Base-by-base conservation (phyloP, 2,888 invertebrate species). In the Acanthococcus lagerstroemiae region DNA sequence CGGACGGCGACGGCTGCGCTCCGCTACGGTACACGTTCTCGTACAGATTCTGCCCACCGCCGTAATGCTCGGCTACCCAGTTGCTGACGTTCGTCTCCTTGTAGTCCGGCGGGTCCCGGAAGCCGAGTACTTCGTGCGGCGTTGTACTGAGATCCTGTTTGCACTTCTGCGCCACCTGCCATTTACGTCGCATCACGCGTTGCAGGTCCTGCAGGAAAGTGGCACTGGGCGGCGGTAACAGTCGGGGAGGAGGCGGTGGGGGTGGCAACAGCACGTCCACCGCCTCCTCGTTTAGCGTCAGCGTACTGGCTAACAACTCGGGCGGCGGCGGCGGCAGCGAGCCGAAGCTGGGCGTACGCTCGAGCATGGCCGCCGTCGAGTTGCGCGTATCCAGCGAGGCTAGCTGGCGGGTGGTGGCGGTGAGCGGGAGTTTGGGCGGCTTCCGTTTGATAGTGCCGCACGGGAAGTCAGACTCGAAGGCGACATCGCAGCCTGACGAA, bases 161-260 rank as follows among this genome's bases (percentile, higher is more conserved):
- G 74, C 93, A 91, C 74, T 93, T 93, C 74, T 94, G 92, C 3
- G 93, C 92, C 0, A 93, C 91, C 73, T 91, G 90, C 90, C 90
- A 90, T 73, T 94, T 94, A 74, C 92, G 92, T 70, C 90, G 82
- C 90, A 94, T 93, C 0, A 94, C 93, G 60, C 92, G 81, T 74
- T 94, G 93, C 55, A 94, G 79, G 75, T 94, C 93, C 74, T 88
- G 87, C 52, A 94, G 79, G 74, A 94, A 72, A n/a, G 70, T 70
- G 17, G 71, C 67, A 48, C 44, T 76, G 72, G 58, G 76, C 70
- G 67, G 74, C 67, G 70, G 73, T 70, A 69, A 72, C 71, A 69
- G 72, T 69, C 69, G 70, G 67, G 71, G 73, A 69, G 70, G 84
- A 0, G 88, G 87, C 2, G 89, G 88, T 72, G 85, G 86, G 70